These are phyloP conservation scores for Melieria crassipennis DNA, from an alignment of 2,888 invertebrate genomes.

Conservation along the genomic window DNA sequence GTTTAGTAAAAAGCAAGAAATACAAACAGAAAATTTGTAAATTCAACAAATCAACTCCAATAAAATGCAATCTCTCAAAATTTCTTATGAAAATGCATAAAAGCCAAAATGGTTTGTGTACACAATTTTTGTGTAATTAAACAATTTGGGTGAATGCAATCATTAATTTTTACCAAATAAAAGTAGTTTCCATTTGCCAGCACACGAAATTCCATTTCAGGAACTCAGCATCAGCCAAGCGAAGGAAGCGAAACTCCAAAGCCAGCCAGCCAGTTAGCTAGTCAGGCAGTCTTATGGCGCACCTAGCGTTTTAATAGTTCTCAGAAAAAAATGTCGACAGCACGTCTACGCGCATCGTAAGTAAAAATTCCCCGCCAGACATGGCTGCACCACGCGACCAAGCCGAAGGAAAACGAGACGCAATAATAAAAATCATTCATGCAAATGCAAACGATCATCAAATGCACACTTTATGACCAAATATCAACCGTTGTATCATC, in stretches of 20 bases:
- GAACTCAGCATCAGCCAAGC: conserved; percentile 1
- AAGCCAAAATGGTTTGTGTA: conserved; percentile 54
- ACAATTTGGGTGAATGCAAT: conserved; percentile 59
- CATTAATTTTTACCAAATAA: conserved; percentile 56
- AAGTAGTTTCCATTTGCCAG: neutral
- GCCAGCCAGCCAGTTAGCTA: neutral
- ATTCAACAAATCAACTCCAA: conserved; percentile 36
- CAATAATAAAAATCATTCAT: conserved; percentile 43
- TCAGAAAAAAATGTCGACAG: conserved; percentile 61
- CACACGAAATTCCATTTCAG: neutral
- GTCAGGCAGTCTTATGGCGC: conserved; percentile 2
- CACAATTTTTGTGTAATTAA: conserved; percentile 59
- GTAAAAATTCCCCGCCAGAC: neutral
- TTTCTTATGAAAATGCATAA: conserved; percentile 56
- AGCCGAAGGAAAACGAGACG: neutral
- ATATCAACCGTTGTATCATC: conserved; percentile 31
- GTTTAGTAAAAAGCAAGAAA: neutral
- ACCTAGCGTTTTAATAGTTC: conserved; percentile 46
- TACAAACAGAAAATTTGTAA: conserved; percentile 30
- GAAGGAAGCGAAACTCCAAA: neutral
- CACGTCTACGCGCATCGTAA: conserved; percentile 50
- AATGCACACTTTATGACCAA: conserved; percentile 36
- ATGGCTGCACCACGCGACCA: neutral
- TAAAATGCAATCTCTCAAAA: conserved; percentile 51
- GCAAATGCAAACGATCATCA: conserved; percentile 41